phyloP scores from a whole-genome alignment of 92 coral and sea anemone genomes.

The Heteractis magnifica region DNA sequence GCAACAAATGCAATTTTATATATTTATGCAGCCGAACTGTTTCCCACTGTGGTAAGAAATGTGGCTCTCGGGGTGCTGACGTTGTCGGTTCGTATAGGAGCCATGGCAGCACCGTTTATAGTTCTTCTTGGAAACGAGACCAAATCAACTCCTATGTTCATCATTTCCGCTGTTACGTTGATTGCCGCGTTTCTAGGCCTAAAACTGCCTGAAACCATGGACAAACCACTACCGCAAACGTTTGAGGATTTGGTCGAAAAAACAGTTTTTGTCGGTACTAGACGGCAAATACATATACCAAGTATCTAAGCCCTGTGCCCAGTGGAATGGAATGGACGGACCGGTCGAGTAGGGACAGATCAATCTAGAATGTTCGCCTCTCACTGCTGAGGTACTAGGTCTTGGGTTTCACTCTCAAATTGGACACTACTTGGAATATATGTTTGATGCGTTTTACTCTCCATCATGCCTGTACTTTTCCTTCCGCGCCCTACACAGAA shows the following conservation, averaged over 20 bases:
- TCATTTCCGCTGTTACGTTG: slow-evolving; percentile 50
- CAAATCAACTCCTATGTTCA: slow-evolving; percentile 58
- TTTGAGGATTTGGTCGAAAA: slow-evolving; percentile 26
- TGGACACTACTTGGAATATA: too few species aligned
- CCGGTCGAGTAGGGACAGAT: neutral
- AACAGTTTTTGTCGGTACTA: neutral
- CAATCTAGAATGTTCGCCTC: too few species aligned
- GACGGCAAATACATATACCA: neutral
- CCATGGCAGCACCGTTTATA: slow-evolving; percentile 62
- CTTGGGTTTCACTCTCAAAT: too few species aligned
- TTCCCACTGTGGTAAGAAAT: slow-evolving; percentile 73
- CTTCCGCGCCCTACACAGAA: too few species aligned
- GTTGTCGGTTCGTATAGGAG: slow-evolving; percentile 57
- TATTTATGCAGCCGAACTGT: slow-evolving; percentile 63
- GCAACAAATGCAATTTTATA: slow-evolving; percentile 57
- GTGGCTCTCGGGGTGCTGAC: slow-evolving; percentile 63
- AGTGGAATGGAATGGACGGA: neutral
- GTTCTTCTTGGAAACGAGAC: slow-evolving; percentile 54
- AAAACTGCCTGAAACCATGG: slow-evolving; percentile 62
- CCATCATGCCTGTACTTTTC: too few species aligned
- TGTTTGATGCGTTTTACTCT: too few species aligned
- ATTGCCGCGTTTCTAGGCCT: slow-evolving; percentile 54
- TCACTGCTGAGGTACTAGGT: too few species aligned
- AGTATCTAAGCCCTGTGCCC: neutral
- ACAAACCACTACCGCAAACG: slow-evolving; percentile 45